A percentile compares a stretch with the other conserved stretches of the same genome.
Evolutionary conservation across 2,888 invertebrate species (phyloP).

Genomic region (Cheilosia grossa): DNA sequence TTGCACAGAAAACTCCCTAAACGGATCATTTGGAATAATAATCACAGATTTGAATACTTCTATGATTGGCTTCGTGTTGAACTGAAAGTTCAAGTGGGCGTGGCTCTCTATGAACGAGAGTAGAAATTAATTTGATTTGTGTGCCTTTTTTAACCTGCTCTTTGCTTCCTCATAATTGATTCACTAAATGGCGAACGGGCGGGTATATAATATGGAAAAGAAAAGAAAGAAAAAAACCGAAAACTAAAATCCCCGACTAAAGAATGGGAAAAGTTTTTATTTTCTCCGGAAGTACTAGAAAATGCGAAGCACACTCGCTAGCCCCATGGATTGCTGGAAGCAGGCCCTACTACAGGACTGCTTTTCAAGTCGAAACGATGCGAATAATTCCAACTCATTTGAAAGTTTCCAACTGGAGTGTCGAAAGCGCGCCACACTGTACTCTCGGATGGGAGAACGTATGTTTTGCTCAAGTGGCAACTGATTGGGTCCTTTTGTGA

Average conservation of each 20-base stretch:
- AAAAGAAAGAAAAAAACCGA: conserved; percentile 23
- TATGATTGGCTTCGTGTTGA: conserved; percentile 72
- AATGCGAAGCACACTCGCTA: conserved; percentile 6
- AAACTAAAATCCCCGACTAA: conserved; percentile 6
- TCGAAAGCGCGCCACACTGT: conserved; percentile 47
- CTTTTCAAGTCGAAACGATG: conserved; percentile 65
- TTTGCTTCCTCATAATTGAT: conserved; percentile 60
- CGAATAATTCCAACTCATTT: conserved; percentile 73
- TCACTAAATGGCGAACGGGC: conserved; percentile 43
- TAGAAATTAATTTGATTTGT: conserved; percentile 68
- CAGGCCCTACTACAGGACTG: conserved; percentile 26
- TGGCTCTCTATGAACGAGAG: conserved; percentile 50
- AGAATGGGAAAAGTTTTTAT: conserved; percentile 53
- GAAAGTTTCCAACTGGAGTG: conserved; percentile 68
- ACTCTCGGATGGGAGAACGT: conserved; percentile 42
- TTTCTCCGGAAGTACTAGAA: conserved; percentile 19
- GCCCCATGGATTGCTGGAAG: not conserved
- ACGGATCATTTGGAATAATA: conserved; percentile 74
- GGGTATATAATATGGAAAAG: conserved; percentile 6
- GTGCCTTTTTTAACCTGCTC: conserved; percentile 33
- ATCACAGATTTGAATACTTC: conserved; percentile 71
- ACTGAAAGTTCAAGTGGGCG: conserved; percentile 70
- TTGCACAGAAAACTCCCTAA: conserved; percentile 37
- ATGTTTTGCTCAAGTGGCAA: conserved; percentile 72
- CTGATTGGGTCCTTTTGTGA: conserved; percentile 74